These are phyloP conservation scores for Endomychus coccineus DNA, from an alignment of 2,888 invertebrate genomes.

Conservation along the genomic window DNA sequence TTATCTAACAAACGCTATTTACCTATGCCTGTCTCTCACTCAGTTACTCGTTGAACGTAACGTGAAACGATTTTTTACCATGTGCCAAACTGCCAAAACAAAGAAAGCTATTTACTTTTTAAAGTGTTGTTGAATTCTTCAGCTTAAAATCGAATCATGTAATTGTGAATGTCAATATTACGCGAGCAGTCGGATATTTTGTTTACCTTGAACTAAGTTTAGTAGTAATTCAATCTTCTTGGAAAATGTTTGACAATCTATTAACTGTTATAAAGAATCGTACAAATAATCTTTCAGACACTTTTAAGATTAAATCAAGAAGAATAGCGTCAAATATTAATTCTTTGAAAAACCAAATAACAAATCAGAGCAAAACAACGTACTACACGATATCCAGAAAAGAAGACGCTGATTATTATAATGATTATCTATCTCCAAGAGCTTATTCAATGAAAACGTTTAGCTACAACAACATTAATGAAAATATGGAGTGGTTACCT, in stretches of 20 bases:
- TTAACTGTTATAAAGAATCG: constrained; percentile 43
- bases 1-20: no score
- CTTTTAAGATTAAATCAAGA: constrained; percentile 39
- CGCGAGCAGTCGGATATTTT: no score
- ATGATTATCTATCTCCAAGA: constrained; percentile 50
- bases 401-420: constrained; percentile 36
- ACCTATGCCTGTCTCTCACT: no score
- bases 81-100: no score
- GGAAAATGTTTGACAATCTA: constrained; percentile 46
- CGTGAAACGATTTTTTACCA: no score
- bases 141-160: no score
- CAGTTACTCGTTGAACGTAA: no score
- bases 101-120: no score
- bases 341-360: constrained; percentile 36
- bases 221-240: no score
- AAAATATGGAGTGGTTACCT: constrained; percentile 44
- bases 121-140: no score
- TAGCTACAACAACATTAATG: constrained; percentile 47
- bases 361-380: constrained; percentile 36
- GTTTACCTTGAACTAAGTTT: no score
- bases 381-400: constrained; percentile 36
- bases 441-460: constrained; percentile 45
- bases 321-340: constrained; percentile 37
- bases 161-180: no score
- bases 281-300: constrained; percentile 42